These are phyloP conservation scores for Sarcoramphus papa DNA, from an alignment of 2,797 vertebrate species.

Conservation along the genomic window DNA sequence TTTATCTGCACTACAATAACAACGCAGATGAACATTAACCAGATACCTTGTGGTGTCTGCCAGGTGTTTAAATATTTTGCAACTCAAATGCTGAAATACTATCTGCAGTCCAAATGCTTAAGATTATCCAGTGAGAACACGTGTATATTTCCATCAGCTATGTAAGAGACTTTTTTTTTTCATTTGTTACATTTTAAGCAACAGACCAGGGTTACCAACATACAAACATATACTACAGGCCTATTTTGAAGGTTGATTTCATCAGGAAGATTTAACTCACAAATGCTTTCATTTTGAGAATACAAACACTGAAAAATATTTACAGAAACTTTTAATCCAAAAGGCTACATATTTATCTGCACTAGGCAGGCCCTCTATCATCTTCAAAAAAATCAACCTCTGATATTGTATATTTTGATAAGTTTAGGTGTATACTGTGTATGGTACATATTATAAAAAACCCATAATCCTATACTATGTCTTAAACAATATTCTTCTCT, in stretches of 20 bases:
- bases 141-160: not conserved
- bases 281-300: not conserved
- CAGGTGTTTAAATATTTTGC: constrained; percentile 36
- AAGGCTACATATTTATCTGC: not conserved
- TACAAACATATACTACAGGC: not conserved
- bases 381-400: not conserved
- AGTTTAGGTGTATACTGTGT: not conserved
- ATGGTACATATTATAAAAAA: not conserved
- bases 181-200: not conserved
- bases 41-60: constrained; percentile 5
- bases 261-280: not conserved
- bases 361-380: not conserved
- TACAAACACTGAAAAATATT: not conserved
- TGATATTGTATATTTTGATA: not conserved
- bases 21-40: constrained; percentile 26
- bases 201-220: not conserved
- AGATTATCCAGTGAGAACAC: not conserved
- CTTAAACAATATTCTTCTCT: not conserved
- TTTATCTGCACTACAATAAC: constrained; percentile 8
- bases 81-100: constrained; percentile 10
- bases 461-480: not conserved
- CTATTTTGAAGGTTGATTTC: not conserved
- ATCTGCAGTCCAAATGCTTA: not conserved
- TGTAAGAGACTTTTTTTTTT: not conserved
- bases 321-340: not conserved